phyloP scores from a whole-genome alignment of 2,797 vertebrate genomes.

The Brotula barbata region DNA sequence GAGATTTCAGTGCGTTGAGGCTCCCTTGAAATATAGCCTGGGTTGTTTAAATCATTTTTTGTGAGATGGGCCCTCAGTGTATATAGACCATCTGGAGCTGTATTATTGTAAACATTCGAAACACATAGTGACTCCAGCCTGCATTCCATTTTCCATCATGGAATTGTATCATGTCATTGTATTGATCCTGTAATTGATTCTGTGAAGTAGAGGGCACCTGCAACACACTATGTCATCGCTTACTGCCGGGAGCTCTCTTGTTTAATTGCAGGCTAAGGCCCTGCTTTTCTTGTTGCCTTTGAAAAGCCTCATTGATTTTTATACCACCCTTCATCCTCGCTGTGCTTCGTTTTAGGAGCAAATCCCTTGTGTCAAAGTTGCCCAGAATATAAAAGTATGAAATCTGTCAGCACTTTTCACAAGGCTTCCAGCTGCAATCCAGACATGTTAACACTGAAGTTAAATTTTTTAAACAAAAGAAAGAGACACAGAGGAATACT shows the following conservation, averaged over 20 bases:
- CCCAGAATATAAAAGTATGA: constrained; percentile 68
- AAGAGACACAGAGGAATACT: constrained; percentile 22
- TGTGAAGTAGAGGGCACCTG: constrained; percentile 71
- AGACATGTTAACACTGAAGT: constrained; percentile 54
- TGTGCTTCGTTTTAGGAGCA: constrained; percentile 68
- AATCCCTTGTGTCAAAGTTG: constrained; percentile 68
- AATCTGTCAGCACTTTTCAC: constrained; percentile 68
- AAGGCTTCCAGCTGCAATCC: constrained; percentile 63
- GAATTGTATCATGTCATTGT: constrained; percentile 73
- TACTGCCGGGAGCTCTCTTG: constrained; percentile 64
- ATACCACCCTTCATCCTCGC: constrained; percentile 70
- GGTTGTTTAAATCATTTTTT: constrained; percentile 35
- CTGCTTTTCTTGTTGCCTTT: constrained; percentile 76
- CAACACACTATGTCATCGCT: constrained; percentile 66
- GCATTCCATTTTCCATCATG: constrained; percentile 62
- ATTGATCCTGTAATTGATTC: constrained; percentile 75
- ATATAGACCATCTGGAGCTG: constrained; percentile 17
- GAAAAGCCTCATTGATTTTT: constrained; percentile 80
- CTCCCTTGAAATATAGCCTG: constrained; percentile 55
- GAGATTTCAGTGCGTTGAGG: constrained; percentile 10
- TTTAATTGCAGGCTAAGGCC: constrained; percentile 77
- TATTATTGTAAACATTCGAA: constrained; percentile 32
- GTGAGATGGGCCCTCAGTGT: constrained; percentile 25
- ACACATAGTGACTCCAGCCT: constrained; percentile 39
- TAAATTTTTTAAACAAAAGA: constrained; percentile 48